Conservation (phyloP, 2,888 invertebrate species). For the Drosophila tanythrix region DNA sequence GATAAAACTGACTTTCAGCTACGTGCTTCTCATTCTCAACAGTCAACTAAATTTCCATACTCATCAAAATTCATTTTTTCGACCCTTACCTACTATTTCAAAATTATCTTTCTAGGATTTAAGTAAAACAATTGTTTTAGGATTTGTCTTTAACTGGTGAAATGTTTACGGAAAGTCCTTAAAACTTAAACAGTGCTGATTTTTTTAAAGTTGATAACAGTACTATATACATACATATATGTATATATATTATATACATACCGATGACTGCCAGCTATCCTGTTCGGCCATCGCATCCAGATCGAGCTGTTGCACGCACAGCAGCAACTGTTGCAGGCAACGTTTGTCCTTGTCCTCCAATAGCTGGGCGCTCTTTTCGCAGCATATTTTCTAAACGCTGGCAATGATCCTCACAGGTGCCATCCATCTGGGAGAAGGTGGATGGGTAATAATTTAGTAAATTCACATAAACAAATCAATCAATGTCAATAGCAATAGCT, state of each 20-base stretch:
- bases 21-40: not conserved
- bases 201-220: not conserved
- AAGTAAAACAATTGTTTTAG: not conserved
- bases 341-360: slow-evolving; percentile 86
- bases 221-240: not conserved
- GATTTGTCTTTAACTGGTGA: not conserved
- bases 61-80: not conserved
- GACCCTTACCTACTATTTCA: not conserved
- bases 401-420: slow-evolving; percentile 65
- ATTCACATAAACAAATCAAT: not conserved
- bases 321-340: slow-evolving; percentile 88
- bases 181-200: not conserved
- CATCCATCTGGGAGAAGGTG: slow-evolving; percentile 52
- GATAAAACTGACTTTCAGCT: not conserved
- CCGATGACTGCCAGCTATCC: slow-evolving; percentile 61
- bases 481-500: not conserved
- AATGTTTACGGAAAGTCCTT: not conserved
- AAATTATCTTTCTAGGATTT: not conserved
- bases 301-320: slow-evolving; percentile 88
- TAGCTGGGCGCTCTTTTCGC: slow-evolving; percentile 47
- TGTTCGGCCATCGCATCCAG: slow-evolving; percentile 84
- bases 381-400: slow-evolving; percentile 61
- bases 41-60: not conserved
- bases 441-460: not conserved
- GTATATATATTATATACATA: slow-evolving; percentile 7